Evolutionary conservation across 2,888 invertebrate genomes (phyloP).

Genomic region (Ormia ochracea): DNA sequence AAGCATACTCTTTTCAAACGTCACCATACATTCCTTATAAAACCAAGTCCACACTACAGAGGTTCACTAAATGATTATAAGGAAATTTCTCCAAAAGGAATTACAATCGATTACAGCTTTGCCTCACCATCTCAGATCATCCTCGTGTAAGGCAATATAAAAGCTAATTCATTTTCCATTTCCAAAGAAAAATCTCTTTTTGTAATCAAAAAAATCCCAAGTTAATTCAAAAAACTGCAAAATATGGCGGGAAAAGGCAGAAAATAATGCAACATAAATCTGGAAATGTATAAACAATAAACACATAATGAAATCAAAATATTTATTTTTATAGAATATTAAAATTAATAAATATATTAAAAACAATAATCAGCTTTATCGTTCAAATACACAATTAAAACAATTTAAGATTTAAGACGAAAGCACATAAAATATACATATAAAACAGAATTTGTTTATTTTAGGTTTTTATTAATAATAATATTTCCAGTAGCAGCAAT

Average conservation of each 20-base stretch:
- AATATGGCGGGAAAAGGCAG: background rate
- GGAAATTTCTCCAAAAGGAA: no score
- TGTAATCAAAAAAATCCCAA: no score
- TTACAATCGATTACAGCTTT: no score
- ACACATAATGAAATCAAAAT: background rate
- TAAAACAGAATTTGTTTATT: background rate
- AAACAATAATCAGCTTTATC: background rate
- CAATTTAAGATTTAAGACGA: constrained; percentile 25
- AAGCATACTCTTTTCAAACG: no score
- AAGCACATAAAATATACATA: no score
- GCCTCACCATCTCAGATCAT: no score
- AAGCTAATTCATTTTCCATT: no score
- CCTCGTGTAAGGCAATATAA: no score
- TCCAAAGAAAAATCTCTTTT: no score
- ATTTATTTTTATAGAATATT: constrained; percentile 7
- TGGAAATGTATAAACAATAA: background rate
- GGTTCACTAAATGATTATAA: no score
- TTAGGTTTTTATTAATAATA: background rate
- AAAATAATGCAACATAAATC: background rate
- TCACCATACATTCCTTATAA: no score
- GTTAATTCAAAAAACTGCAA: background rate
- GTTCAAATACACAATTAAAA: constrained; percentile 21
- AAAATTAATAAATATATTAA: constrained; percentile 8
- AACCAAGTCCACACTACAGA: no score
- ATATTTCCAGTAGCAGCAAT: background rate